Evolutionary conservation across 2,888 invertebrate species (phyloP), one percentile per base, ranked within the genome.

Genomic region (Arctia plantaginis): DNA sequence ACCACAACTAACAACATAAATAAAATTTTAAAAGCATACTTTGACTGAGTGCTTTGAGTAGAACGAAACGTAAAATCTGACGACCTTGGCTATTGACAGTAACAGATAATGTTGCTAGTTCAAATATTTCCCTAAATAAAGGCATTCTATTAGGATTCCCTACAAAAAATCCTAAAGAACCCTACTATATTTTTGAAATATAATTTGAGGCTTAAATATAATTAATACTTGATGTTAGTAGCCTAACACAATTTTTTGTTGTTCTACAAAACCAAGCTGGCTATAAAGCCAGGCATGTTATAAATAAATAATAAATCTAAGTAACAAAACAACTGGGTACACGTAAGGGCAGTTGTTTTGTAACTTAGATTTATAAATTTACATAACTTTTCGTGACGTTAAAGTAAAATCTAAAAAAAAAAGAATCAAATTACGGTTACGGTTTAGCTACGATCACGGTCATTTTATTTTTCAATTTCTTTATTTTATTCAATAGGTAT

Each of bases 11-110:
- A 3, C 13, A 59, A 27, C 4, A 51, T 51, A 20, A 51, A 35
- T 35, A 35, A 35, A 35, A 51, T 23, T 51, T 8, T 23, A 23
- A 23, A 23, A 23, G 6, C 6, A 0, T 51, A 7, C 8, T 15
- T 27, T 13, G 3, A 30, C 18, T 62, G 6, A 30, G 30, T 35
- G 18, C 6, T 68, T 1, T 39, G 41, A 35, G 23, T 84, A 44
- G 66, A 85, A 82, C 20, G 85, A 75, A 88, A 85, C 81, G 79
- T 67, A 67, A 44, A 65, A 75, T 41, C 68, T 47, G 71, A 81
- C 78, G 85, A 83, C 88, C 87, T 89, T 88, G 85, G 77, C 71
- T 77, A 80, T 79, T 87, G 86, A 88, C 86, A 84, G 75, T 65
- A 51, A 44, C 59, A 18, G 68, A 59, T 73, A 70, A 71, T 64